A percentile compares a stretch with the other conserved stretches of the same genome.
phyloP scores from a whole-genome alignment of 2,888 invertebrate genomes.

The Xylota sylvarum region DNA sequence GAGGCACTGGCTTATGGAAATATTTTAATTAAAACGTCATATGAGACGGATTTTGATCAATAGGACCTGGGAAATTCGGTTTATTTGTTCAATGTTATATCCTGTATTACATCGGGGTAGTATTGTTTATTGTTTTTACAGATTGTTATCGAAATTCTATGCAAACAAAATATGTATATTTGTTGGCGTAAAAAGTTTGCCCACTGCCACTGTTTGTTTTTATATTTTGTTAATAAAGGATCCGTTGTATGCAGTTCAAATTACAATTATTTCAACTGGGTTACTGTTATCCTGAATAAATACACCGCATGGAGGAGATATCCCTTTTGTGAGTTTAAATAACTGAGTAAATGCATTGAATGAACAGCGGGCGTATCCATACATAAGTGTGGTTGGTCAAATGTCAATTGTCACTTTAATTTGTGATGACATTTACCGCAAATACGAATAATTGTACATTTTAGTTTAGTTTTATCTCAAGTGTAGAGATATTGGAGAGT shows the following conservation, averaged over 20 bases:
- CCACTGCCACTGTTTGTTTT: not conserved
- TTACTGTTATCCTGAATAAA: not conserved
- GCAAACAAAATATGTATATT: conserved; percentile 38
- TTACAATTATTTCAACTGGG: not conserved
- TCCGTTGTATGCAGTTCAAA: not conserved
- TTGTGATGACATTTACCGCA: not conserved
- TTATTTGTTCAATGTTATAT: not conserved
- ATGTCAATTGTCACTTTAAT: not conserved
- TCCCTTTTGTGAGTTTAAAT: not conserved
- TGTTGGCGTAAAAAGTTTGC: not conserved
- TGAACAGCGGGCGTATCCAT: not conserved
- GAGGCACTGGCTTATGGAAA: conserved; percentile 9
- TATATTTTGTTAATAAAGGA: not conserved
- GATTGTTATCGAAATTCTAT: conserved; percentile 54
- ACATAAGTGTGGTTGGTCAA: not conserved
- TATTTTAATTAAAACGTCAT: conserved; percentile 52
- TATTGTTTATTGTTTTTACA: conserved; percentile 35
- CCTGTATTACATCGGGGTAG: no score
- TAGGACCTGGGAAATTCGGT: not conserved
- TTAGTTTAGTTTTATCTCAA: not conserved
- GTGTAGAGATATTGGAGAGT: not conserved
- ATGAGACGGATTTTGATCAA: not conserved
- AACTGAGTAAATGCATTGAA: not conserved
- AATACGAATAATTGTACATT: not conserved
- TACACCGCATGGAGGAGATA: not conserved